Evolutionary conservation across 2,888 invertebrate species (phyloP).

Genomic region (Diogma glabrata): DNA sequence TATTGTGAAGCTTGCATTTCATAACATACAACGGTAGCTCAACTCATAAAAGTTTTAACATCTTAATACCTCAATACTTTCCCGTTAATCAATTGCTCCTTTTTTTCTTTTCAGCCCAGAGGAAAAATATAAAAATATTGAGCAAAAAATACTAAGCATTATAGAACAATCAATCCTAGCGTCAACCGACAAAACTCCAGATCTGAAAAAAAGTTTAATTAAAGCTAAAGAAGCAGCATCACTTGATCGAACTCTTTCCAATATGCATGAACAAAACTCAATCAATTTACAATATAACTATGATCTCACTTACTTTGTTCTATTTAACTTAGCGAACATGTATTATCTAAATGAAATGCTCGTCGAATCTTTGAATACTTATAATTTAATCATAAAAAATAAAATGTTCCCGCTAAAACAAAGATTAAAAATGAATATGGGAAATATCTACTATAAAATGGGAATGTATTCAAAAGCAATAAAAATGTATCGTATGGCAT

Average conservation of each 20-base stretch:
- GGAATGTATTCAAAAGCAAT: slow-evolving; percentile 88
- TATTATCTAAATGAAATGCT: slow-evolving; percentile 91
- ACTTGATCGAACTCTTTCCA: slow-evolving; percentile 78
- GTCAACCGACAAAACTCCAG: slow-evolving; percentile 25
- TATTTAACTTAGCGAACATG: slow-evolving; percentile 92
- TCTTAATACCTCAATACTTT: neutral
- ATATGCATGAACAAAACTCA: slow-evolving; percentile 84
- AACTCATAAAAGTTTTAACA: too few relatives aligned
- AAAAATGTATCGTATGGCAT: slow-evolving; percentile 96
- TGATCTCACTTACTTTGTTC: slow-evolving; percentile 92
- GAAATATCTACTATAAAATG: slow-evolving; percentile 93
- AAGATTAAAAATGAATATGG: slow-evolving; percentile 93
- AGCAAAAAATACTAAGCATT: slow-evolving; percentile 75
- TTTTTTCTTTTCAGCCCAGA: slow-evolving; percentile 57
- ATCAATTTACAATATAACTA: slow-evolving; percentile 85
- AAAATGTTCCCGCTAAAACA: slow-evolving; percentile 89
- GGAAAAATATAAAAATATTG: slow-evolving; percentile 81
- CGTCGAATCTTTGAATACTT: slow-evolving; percentile 91
- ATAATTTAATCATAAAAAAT: slow-evolving; percentile 87
- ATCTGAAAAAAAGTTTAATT: slow-evolving; percentile 47
- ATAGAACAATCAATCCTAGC: slow-evolving; percentile 83
- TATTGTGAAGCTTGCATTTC: too few relatives aligned
- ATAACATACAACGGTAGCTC: too few relatives aligned
- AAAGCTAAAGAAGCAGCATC: slow-evolving; percentile 96
- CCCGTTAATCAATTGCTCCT: neutral